Evolutionary conservation across 1,140 invertebrate genomes (phyloP), one percentile per base, ranked within the genome.

Genomic region (Scaptomyza pallida): DNA sequence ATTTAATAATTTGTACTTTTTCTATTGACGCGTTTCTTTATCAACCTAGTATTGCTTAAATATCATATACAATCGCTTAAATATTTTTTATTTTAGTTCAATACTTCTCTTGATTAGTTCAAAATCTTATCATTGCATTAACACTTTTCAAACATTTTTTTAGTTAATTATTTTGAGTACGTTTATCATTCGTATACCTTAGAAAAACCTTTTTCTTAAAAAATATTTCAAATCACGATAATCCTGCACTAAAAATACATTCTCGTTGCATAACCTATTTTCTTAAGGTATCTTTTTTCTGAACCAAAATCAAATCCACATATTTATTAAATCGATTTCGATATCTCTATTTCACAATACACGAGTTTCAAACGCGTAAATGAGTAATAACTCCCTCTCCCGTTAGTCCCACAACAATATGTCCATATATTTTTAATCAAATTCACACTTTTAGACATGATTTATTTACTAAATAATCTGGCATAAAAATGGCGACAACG

Each of bases 401-500:
- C n/a, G 26, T 33, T 19, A 30, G 44, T 30, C 35, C 33, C 43
- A 4, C 16, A 30, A 33, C 12, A 63, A 30, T 35, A 23, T 23
- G 63, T 60, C 37, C 59, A 68, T 51, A 54, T 62, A 54, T 61
- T 48, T 56, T 30, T 30, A 72, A 78, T 82, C 65, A 75, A 78
- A 77, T 78, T 82, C 71, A 78, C 78, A 83, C 79, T 41, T 64
- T 44, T 16, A 2, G 23, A 23, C 62, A 75, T 78, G 78, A 82
- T 78, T 83, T 82, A 82, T 71, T 10, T 17, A 13, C 17, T 64
- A 44, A 71, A 57, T 83, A 83, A 72, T 67, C 33, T 48, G 57
- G 59, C 60, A 78, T 70, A 44, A 65, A 57, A 83, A 82, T 73
- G 78, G 67, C 80, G 79, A 83, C 80, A 83, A 83, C 72, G 85